Conservation (phyloP, 2,888 invertebrate species). For the Drosophila diplacantha region DNA sequence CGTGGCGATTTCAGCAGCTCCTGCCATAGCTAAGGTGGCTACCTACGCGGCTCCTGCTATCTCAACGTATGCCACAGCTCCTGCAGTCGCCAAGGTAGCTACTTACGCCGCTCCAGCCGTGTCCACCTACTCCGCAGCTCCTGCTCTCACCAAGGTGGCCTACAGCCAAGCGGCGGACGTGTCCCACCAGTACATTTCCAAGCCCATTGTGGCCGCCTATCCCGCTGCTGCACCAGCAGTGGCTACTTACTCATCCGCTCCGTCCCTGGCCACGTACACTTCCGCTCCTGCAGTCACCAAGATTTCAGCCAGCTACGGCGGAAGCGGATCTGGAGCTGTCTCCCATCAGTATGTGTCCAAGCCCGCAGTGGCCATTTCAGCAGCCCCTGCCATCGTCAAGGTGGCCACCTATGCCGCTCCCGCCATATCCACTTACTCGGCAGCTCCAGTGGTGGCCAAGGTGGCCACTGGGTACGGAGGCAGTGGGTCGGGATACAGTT, state of each 20-base stretch:
- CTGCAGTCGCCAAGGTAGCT: slow-evolving; percentile 44
- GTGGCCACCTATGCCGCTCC: slow-evolving; percentile 57
- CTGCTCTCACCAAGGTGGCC: slow-evolving; percentile 41
- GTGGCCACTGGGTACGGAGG: slow-evolving; percentile 50
- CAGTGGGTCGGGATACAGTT: slow-evolving; percentile 22
- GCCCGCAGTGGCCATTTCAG: slow-evolving; percentile 40
- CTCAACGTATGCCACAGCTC: slow-evolving; percentile 51
- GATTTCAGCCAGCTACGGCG: slow-evolving; percentile 28
- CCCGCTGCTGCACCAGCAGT: slow-evolving; percentile 32
- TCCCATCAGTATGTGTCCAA: slow-evolving; percentile 67
- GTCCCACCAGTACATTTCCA: slow-evolving; percentile 60
- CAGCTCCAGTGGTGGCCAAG: slow-evolving; percentile 42
- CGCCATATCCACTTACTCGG: slow-evolving; percentile 41
- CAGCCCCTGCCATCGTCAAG: slow-evolving; percentile 48
- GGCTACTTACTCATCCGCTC: slow-evolving; percentile 39
- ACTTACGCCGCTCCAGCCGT: slow-evolving; percentile 66
- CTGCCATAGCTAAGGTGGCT: slow-evolving; percentile 44
- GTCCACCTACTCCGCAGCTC: slow-evolving; percentile 41
- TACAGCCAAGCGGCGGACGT: slow-evolving; percentile 38
- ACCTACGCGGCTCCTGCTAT: slow-evolving; percentile 43
- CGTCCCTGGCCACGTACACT: slow-evolving; percentile 30
- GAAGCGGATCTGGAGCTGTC: slow-evolving; percentile 42
- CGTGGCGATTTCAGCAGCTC: slow-evolving; percentile 51
- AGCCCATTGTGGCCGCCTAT: slow-evolving; percentile 53
- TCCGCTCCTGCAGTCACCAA: slow-evolving; percentile 43